Evolutionary conservation across 37 sponge, comb jelly and placozoan genomes (phyloP), one percentile per base, ranked within the genome.

Genomic region (Cliona cf. orientalis): DNA sequence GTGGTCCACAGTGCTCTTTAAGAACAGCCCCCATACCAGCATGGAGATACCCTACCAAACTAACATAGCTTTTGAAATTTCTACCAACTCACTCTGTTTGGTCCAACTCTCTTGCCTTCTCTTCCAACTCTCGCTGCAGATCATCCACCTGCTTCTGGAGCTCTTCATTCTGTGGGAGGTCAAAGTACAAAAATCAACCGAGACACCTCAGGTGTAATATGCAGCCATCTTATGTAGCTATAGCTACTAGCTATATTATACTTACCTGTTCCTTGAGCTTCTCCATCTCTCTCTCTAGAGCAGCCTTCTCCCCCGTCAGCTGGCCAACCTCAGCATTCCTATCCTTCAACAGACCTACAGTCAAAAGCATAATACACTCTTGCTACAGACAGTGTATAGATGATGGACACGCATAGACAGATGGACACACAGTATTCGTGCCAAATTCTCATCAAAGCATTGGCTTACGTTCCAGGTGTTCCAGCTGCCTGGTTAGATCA

Each of bases 401-500:
- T 19, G 7, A 25, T 6, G 26, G 25, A 6, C 6, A 28, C 26
- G 63, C 5, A 6, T 22, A 61, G 7, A n/a, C 33, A 53, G 42
- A 26, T 21, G 56, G 14, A 23, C 14, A 67, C 33, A 35, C 26
- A 39, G 72, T 40, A 21, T 12, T 2, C 22, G 7, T 12, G 42
- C 14, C 17, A 32, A 25, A 25, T 71, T 46, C 28, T 35, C 5
- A 66, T 2, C 26, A 3, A 3, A 14, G 36, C 31, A 25, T 6
- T 12, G 36, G 37, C 79, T n/a, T 66, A 90, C 90, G 67, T 90
- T 75, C 85, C 36, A 72, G 67, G 0, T 85, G 75, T 42, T 90
- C 80, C 49, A 84, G 71, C 34, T 84, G 73, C 5, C 64, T 29
- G 6, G 46, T 66, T 14, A 90, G 72, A 55, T 90, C 91, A 21